Evolutionary conservation across 2,113 vertebrate species (phyloP), one percentile per base, ranked within the genome.

Genomic region (Nycticebus coucang): DNA sequence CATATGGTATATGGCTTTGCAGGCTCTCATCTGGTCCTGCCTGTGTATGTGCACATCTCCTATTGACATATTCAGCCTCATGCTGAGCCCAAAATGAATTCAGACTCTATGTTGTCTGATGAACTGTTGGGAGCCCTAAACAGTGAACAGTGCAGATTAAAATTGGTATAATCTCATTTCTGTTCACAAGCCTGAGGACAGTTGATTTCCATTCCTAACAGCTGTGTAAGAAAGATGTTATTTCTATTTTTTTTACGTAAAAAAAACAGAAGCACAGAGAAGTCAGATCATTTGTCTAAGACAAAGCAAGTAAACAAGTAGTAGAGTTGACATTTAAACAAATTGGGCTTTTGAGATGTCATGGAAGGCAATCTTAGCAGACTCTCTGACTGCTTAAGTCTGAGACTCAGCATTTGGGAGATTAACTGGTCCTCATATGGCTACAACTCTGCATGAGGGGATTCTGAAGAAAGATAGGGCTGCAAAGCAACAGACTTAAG

Each of bases 201-300:
- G 72, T 18, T 24, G 30, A 53, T 45, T 66, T 28, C 37, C 5
- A 21, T 30, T 75, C 18, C 41, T 28, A 59, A 7, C 1, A 83
- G 21, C n/a, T 26, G 28, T 68, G 17, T 30, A 26, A 87, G 71
- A 74, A 84, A 86, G 11, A 9, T n/a, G 8, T 45, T 28, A 24
- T 17, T 30, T 85, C 35, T 45, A 13, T 45, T 41, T 41, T 41
- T 80, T 55, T 24, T 19, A 33, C 50, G 19, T 1, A 62, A 59
- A 64, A 95, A 95, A 95, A 81, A 26, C 22, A 57, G 80, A 57
- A 80, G 33, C 24, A 21, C 21, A 41, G 22, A 81, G n/a, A 95
- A 78, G 77, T 84, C 57, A 95, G 30, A 14, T 78, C 59, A 33
- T 18, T 87, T 18, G 62, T 26, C 53, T 35, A 72, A 59, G 26